Percentiles rank a stretch among this genome's conserved stretches.
phyloP scores from a whole-genome alignment of 2,113 vertebrate genomes.

The Chamaetylas fuelleborni region DNA sequence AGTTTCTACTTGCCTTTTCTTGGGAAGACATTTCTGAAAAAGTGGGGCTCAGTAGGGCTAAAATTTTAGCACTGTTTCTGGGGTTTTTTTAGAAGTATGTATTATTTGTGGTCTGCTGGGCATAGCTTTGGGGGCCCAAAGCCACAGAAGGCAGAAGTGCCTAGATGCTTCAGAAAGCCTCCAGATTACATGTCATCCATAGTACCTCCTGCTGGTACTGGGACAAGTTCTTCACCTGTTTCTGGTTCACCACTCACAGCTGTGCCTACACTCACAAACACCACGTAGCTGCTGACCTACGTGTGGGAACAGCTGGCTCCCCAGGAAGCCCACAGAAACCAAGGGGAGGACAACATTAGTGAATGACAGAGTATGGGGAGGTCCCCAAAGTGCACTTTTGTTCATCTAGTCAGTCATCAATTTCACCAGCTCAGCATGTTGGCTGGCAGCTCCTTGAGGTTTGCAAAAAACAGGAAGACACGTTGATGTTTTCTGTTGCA shows the following conservation, averaged over 20 bases:
- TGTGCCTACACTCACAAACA: background rate
- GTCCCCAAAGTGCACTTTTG: conserved; percentile 56
- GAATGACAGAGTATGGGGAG: conserved; percentile 48
- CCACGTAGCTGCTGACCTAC: background rate
- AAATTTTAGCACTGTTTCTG: background rate
- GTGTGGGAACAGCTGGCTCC: conserved; percentile 40
- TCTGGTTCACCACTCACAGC: conserved; percentile 57
- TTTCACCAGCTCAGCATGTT: conserved; percentile 26
- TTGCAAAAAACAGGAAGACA: background rate
- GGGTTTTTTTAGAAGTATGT: accelerated
- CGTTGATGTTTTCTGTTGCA: background rate
- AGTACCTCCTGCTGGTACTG: background rate
- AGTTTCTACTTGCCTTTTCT: background rate
- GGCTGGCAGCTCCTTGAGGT: conserved; percentile 44
- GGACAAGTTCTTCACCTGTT: conserved; percentile 25
- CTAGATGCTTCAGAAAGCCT: background rate
- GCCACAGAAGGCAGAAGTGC: background rate
- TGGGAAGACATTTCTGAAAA: background rate
- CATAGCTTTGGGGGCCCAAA: background rate
- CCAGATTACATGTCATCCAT: background rate
- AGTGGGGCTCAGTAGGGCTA: background rate
- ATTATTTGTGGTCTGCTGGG: background rate
- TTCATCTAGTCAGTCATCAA: conserved; percentile 45
- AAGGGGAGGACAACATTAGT: conserved; percentile 49
- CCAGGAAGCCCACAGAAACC: conserved; percentile 20